These are phyloP conservation scores for Stenotaenia linearis DNA, from an alignment of 2,888 invertebrate species.

Conservation along the genomic window DNA sequence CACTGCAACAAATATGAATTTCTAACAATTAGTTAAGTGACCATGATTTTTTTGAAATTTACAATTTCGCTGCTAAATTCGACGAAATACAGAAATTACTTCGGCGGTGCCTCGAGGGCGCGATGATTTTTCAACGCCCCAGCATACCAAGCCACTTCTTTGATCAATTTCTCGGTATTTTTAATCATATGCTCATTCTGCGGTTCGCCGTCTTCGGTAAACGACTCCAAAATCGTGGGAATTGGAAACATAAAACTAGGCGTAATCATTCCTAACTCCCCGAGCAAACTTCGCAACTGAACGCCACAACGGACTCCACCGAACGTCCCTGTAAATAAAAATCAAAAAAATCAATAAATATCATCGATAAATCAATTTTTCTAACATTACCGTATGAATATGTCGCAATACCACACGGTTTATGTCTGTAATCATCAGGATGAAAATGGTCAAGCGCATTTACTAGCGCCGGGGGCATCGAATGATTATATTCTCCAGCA, in stretches of 20 bases:
- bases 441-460: constrained; percentile 51
- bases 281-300: constrained; percentile 45
- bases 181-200: constrained; percentile 41
- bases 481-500: constrained; percentile 48
- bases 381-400: constrained; percentile 46
- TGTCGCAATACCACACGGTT: constrained; percentile 44
- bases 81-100: neutral
- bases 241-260: constrained; percentile 45
- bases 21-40: too few species aligned
- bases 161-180: constrained; percentile 42
- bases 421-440: constrained; percentile 45
- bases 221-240: constrained; percentile 43
- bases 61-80: too few species aligned
- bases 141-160: constrained; percentile 49
- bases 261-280: constrained; percentile 47
- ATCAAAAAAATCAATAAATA: neutral
- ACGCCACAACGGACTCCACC: constrained; percentile 47
- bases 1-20: too few species aligned
- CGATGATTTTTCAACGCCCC: constrained; percentile 42
- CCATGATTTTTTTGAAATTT: too few species aligned
- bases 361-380: too few species aligned
- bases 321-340: constrained; percentile 42
- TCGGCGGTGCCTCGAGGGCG: neutral
- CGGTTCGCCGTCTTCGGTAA: constrained; percentile 44
- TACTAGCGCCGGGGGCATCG: constrained; percentile 49